Evolutionary conservation across 1,140 invertebrate genomes (phyloP).

Genomic region (Coelopa frigida): DNA sequence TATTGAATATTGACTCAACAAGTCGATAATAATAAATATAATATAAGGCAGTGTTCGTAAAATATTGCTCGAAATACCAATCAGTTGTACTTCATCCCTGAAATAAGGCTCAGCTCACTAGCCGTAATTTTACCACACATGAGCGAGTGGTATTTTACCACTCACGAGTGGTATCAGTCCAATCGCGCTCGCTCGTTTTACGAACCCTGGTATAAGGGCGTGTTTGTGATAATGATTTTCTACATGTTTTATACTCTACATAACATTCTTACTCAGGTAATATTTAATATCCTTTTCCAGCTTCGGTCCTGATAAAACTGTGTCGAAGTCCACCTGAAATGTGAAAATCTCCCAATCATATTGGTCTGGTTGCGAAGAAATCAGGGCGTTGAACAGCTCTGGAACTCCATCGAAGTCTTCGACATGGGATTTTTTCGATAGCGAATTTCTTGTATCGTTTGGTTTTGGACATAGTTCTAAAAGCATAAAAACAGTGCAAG

Average conservation of each 20-base stretch:
- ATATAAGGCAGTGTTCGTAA: no score
- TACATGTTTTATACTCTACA: no score
- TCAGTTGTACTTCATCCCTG: no score
- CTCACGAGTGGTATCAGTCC: no score
- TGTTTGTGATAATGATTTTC: no score
- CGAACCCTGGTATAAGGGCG: no score
- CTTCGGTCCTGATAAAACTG: conserved; percentile 32
- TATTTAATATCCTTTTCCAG: conserved; percentile 37
- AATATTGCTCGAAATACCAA: no score
- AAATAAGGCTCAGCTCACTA: no score
- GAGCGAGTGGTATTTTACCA: no score
- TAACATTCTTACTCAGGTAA: conserved; percentile 32
- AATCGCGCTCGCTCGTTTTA: no score
- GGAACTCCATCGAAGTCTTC: conserved; percentile 77
- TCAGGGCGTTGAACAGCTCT: conserved; percentile 74
- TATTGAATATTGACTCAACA: no score
- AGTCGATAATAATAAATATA: conserved; percentile 2
- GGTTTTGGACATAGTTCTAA: conserved; percentile 81
- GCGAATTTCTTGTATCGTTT: conserved; percentile 61
- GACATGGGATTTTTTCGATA: conserved; percentile 77
- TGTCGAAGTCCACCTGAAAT: conserved; percentile 66
- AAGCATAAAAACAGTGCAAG: conserved; percentile 12
- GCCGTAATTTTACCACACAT: no score
- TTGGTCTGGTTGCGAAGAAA: conserved; percentile 58
- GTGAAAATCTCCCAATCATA: conserved; percentile 69